phyloP scores from a whole-genome alignment of 2,113 vertebrate species.

The Cettia cetti region DNA sequence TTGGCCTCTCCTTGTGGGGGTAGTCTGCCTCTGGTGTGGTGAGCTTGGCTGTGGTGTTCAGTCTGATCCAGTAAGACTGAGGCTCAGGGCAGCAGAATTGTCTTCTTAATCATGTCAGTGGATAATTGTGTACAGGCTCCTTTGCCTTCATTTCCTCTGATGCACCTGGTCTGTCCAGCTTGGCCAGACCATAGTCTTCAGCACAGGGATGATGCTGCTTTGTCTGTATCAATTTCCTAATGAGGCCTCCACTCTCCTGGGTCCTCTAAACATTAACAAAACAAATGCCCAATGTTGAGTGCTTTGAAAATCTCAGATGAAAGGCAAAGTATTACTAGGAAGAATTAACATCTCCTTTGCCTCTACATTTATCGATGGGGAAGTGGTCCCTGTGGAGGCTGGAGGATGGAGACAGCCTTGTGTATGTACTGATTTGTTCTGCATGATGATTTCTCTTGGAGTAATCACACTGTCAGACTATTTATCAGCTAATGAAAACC shows the following conservation, averaged over 20 bases:
- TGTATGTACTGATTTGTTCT: constrained; percentile 42
- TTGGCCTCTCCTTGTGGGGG: neutral
- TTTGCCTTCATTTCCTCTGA: neutral
- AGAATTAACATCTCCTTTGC: constrained; percentile 21
- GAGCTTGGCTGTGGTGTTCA: neutral
- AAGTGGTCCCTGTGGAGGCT: constrained; percentile 1
- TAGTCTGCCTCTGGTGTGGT: neutral
- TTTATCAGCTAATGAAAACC: constrained; percentile 63
- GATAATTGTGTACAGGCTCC: neutral
- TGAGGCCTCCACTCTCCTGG: neutral
- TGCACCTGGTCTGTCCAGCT: neutral
- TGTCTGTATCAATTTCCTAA: neutral
- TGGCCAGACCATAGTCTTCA: neutral
- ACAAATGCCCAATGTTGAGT: neutral
- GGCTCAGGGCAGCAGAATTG: neutral
- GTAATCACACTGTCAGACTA: constrained; percentile 15
- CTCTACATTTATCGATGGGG: neutral
- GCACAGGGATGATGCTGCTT: neutral
- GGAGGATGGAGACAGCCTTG: constrained; percentile 12
- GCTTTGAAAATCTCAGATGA: constrained; percentile 37
- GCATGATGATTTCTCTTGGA: neutral
- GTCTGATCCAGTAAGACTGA: neutral
- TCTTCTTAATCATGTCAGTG: neutral
- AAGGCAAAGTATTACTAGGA: constrained; percentile 1
- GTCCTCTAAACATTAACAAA: constrained; percentile 19